Percentiles rank a stretch among this genome's conserved stretches.
These are phyloP conservation scores for Triplophysa tibetana DNA, from an alignment of 2,113 vertebrate species.

Conservation along the genomic window DNA sequence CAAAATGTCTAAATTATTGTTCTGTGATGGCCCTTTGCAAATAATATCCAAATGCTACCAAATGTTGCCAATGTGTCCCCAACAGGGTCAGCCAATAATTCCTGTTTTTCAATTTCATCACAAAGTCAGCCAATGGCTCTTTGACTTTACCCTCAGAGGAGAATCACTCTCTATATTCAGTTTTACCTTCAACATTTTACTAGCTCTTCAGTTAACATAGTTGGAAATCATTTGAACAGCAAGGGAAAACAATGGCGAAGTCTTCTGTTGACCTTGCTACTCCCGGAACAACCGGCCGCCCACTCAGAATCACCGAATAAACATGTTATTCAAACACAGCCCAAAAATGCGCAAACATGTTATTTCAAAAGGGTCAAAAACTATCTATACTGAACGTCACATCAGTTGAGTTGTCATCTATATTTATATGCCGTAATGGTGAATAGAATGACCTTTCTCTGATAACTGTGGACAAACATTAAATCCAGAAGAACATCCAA, in stretches of 20 bases:
- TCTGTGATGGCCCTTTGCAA: not conserved
- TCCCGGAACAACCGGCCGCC: constrained; percentile 31
- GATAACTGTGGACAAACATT: not conserved
- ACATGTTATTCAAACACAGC: constrained; percentile 45
- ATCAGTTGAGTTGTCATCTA: constrained; percentile 11
- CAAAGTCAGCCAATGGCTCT: no score
- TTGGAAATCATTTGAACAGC: constrained; percentile 17
- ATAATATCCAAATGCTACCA: not conserved
- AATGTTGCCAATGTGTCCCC: not conserved
- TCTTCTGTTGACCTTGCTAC: constrained; percentile 36
- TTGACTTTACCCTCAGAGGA: not conserved
- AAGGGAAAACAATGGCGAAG: constrained; percentile 39
- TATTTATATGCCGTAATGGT: constrained; percentile 25
- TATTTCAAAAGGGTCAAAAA: constrained; percentile 20
- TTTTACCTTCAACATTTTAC: not conserved
- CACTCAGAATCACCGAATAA: constrained; percentile 40
- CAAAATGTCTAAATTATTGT: no score
- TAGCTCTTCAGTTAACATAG: constrained; percentile 24
- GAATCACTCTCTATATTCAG: not conserved
- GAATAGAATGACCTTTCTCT: constrained; percentile 8
- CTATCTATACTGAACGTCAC: not conserved
- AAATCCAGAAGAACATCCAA: not conserved
- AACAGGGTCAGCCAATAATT: constrained; percentile 1
- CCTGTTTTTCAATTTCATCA: not conserved
- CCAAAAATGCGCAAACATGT: constrained; percentile 19